phyloP scores from a whole-genome alignment of 2,888 invertebrate species.

The Xanthorhoe designata region DNA sequence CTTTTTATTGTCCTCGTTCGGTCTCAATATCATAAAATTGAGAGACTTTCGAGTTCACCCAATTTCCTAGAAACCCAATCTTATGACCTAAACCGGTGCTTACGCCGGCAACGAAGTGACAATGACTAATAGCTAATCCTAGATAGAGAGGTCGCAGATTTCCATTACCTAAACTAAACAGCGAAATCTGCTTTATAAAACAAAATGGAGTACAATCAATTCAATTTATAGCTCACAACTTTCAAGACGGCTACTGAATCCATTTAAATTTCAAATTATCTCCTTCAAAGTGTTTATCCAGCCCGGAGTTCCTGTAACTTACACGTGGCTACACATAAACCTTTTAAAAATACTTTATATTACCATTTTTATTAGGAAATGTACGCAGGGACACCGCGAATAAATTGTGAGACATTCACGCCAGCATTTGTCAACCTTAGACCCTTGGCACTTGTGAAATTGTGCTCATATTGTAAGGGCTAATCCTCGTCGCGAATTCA shows the following conservation, averaged over 20 bases:
- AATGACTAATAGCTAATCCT: slow-evolving; percentile 14
- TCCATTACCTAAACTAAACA: slow-evolving; percentile 6
- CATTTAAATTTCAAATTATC: slow-evolving; percentile 44
- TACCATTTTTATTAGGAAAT: slow-evolving; percentile 81
- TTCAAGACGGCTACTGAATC: slow-evolving; percentile 35
- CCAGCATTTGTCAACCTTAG: slow-evolving; percentile 73
- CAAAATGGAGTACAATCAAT: slow-evolving; percentile 17
- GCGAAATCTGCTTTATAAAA: not conserved
- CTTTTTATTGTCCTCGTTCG: slow-evolving; percentile 6
- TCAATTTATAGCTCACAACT: slow-evolving; percentile 23
- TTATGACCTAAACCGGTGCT: slow-evolving; percentile 6
- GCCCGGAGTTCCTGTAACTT: slow-evolving; percentile 39
- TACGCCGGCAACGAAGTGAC: not conserved
- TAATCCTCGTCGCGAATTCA: slow-evolving; percentile 79
- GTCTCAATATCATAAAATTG: not conserved
- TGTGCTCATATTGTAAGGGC: slow-evolving; percentile 83
- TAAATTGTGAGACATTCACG: slow-evolving; percentile 70
- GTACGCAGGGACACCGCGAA: slow-evolving; percentile 63
- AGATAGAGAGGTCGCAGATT: slow-evolving; percentile 10
- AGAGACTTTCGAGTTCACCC: not conserved
- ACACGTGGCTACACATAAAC: slow-evolving; percentile 53
- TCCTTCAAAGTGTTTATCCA: slow-evolving; percentile 54
- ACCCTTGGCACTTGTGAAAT: slow-evolving; percentile 77
- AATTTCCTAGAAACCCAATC: slow-evolving; percentile 8
- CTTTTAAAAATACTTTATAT: slow-evolving; percentile 70